Evolutionary conservation across 2,113 vertebrate species (phyloP).

Genomic region (Brachyistius frenatus): DNA sequence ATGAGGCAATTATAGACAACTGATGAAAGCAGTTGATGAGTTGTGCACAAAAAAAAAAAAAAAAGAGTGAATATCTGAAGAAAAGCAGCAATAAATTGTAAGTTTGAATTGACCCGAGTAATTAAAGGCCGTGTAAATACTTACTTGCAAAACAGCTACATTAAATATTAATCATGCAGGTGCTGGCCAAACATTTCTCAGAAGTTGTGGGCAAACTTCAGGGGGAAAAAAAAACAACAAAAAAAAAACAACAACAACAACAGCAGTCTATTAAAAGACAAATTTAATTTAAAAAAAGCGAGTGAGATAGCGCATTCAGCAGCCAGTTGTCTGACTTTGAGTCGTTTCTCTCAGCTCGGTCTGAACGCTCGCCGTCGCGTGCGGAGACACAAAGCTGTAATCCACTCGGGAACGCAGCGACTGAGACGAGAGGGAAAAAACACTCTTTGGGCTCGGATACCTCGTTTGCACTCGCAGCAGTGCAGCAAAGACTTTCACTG

Average conservation of each 20-base stretch:
- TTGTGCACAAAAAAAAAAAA: slow-evolving; percentile 46
- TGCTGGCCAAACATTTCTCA: slow-evolving; percentile 63
- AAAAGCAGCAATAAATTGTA: slow-evolving; percentile 70
- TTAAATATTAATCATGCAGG: slow-evolving; percentile 81
- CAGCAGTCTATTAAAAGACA: slow-evolving; percentile 42
- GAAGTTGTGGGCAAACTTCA: slow-evolving; percentile 70
- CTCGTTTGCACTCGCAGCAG: slow-evolving; percentile 56
- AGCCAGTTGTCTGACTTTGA: slow-evolving; percentile 48
- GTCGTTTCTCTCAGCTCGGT: slow-evolving; percentile 19
- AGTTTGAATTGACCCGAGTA: slow-evolving; percentile 76
- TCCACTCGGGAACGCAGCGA: slow-evolving; percentile 54
- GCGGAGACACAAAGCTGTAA: slow-evolving; percentile 53
- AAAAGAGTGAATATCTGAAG: slow-evolving; percentile 69
- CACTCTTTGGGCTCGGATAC: slow-evolving; percentile 52
- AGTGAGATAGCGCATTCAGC: slow-evolving; percentile 36
- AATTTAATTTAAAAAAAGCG: slow-evolving; percentile 32
- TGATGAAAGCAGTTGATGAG: slow-evolving; percentile 83
- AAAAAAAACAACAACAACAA: background rate
- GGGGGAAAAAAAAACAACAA: background rate
- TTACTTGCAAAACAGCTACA: slow-evolving; percentile 67
- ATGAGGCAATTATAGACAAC: slow-evolving; percentile 85
- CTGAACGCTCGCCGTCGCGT: slow-evolving; percentile 23
- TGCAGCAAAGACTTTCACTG: slow-evolving; percentile 43
- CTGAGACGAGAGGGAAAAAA: slow-evolving; percentile 45
- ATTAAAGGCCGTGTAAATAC: slow-evolving; percentile 77